A percentile compares a stretch with the other conserved stretches of the same genome.
Conservation (phyloP, 2,888 invertebrate genomes). For the Zaprionus obscuricornis region DNA sequence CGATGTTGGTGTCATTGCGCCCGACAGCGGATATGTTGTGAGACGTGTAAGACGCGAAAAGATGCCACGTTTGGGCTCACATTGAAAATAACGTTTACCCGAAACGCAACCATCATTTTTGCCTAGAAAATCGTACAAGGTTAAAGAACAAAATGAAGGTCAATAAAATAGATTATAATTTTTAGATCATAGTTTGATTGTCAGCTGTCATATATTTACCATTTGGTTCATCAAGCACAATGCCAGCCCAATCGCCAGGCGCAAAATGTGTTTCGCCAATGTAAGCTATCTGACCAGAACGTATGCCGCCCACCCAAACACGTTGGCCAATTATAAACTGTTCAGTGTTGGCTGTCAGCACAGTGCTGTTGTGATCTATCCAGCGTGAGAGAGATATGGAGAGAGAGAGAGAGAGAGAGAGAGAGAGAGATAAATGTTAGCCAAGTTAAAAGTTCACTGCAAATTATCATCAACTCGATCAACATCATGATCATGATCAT, state of each 20-base stretch:
- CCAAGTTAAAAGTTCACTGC: slow-evolving; percentile 6
- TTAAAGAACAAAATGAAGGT: slow-evolving; percentile 12
- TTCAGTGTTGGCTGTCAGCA: slow-evolving; percentile 96
- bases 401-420: neutral
- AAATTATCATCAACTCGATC: slow-evolving; percentile 27
- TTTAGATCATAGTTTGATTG: neutral
- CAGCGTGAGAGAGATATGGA: neutral
- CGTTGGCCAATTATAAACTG: slow-evolving; percentile 97
- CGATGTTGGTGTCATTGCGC: slow-evolving; percentile 84
- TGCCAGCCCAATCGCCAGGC: slow-evolving; percentile 98
- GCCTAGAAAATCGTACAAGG: slow-evolving; percentile 85
- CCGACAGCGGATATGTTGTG: slow-evolving; percentile 88
- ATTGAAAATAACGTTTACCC: slow-evolving; percentile 96
- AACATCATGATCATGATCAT: too few relatives aligned
- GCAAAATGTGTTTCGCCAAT: slow-evolving; percentile 96
- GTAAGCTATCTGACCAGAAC: slow-evolving; percentile 96
- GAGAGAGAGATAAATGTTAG: neutral
- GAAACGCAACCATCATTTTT: slow-evolving; percentile 98
- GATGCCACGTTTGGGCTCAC: slow-evolving; percentile 95
- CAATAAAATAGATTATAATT: neutral
- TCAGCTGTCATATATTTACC: slow-evolving; percentile 84
- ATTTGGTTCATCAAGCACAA: slow-evolving; percentile 96
- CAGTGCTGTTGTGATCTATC: slow-evolving; percentile 90
- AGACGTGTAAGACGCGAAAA: slow-evolving; percentile 95
- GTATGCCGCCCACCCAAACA: slow-evolving; percentile 96